Percentiles rank a stretch among this genome's conserved stretches.
These are phyloP conservation scores for Carterocephalus palaemon DNA, from an alignment of 2,888 invertebrate species.

Conservation along the genomic window DNA sequence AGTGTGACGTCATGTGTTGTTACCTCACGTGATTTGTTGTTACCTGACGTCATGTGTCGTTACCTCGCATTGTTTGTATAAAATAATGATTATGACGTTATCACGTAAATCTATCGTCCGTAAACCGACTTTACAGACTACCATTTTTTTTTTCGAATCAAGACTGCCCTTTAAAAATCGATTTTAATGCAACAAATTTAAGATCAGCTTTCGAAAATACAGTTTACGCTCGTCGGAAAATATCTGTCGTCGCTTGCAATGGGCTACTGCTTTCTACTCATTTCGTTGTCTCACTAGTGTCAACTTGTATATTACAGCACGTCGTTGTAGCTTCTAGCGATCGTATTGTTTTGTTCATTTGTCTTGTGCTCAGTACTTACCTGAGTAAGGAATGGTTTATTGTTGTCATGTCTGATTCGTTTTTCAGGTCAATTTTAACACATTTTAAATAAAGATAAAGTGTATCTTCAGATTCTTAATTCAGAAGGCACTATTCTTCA, in stretches of 20 bases:
- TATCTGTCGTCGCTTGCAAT: conserved; percentile 56
- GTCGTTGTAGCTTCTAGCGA: conserved; percentile 43
- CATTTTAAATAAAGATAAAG: no score
- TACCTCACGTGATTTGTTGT: background rate
- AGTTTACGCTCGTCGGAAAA: conserved; percentile 28
- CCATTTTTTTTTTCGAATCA: no score
- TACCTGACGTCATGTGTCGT: no score
- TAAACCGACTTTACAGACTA: no score
- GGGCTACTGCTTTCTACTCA: conserved; percentile 51
- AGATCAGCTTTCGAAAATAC: conserved; percentile 1
- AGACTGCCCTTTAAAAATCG: no score
- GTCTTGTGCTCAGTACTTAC: background rate
- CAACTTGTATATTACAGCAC: conserved; percentile 36
- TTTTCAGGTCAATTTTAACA: background rate
- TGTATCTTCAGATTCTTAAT: no score
- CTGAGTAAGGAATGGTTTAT: conserved; percentile 1
- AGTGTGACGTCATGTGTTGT: background rate
- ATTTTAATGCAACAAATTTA: background rate
- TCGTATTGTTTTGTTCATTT: no score
- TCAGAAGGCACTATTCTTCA: no score
- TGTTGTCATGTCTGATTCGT: background rate
- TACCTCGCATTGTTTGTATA: no score
- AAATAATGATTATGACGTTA: no score
- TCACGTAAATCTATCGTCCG: no score
- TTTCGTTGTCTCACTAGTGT: conserved; percentile 33